A percentile compares a stretch with the other conserved stretches of the same genome.
Evolutionary conservation across 2,113 vertebrate genomes (phyloP).

Genomic region (Macaca nemestrina): DNA sequence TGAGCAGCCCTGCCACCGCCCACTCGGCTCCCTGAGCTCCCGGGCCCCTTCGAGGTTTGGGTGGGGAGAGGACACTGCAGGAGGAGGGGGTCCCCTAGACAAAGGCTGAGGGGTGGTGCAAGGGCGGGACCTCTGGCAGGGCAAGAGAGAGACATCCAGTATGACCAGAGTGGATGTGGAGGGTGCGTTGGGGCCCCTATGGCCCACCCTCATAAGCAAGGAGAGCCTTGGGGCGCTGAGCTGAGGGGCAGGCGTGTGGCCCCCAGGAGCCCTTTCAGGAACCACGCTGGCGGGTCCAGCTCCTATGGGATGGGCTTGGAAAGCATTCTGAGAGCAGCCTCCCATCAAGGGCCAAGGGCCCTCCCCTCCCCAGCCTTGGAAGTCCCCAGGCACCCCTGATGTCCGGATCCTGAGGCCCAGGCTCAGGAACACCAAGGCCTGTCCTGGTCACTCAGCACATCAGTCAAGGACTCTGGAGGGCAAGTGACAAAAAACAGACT

Average conservation of each 20-base stretch:
- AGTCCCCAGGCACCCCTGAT: neutral
- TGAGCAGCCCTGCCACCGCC: slow-evolving; percentile 77
- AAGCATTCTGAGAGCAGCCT: neutral
- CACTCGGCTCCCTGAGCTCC: no score
- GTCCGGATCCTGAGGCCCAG: accelerated
- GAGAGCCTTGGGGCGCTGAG: neutral
- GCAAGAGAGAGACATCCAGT: neutral
- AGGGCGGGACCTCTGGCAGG: neutral
- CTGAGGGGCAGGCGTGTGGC: neutral
- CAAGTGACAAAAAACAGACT: neutral
- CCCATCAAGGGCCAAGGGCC: no score
- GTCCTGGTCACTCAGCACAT: neutral
- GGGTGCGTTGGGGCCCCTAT: no score
- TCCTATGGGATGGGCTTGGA: neutral
- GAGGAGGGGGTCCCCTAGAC: neutral
- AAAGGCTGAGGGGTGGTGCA: neutral
- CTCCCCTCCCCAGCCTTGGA: neutral
- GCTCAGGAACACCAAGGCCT: neutral
- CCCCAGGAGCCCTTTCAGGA: neutral
- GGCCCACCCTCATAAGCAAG: neutral
- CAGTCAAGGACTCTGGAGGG: neutral
- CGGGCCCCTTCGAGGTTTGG: neutral
- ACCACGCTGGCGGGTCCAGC: accelerated
- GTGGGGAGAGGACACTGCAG: neutral
- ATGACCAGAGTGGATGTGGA: neutral